Percentiles rank a stretch among this genome's conserved stretches.
These are phyloP conservation scores for Monomorium pharaonis DNA, from an alignment of 1,140 invertebrate genomes.

Conservation along the genomic window DNA sequence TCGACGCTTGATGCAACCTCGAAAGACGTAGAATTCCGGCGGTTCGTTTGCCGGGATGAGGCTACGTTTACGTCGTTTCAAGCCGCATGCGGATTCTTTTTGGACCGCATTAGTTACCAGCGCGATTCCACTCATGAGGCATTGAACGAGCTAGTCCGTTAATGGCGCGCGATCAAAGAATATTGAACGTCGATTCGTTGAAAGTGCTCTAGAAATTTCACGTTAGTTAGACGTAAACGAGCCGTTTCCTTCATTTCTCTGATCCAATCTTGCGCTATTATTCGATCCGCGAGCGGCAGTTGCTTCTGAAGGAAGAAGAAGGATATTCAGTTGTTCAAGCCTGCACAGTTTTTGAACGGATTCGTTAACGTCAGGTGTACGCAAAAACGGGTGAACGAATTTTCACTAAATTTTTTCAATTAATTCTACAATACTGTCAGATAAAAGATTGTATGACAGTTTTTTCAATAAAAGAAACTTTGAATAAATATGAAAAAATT, in stretches of 20 bases:
- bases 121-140: slow-evolving; percentile 68
- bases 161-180: slow-evolving; percentile 73
- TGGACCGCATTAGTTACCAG: slow-evolving; percentile 67
- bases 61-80: slow-evolving; percentile 19
- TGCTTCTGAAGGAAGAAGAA: slow-evolving; percentile 5
- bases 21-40: neutral
- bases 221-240: slow-evolving; percentile 74
- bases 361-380: slow-evolving; percentile 21
- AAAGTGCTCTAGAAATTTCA: slow-evolving; percentile 69
- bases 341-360: slow-evolving; percentile 39
- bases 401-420: neutral
- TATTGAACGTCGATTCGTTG: slow-evolving; percentile 69
- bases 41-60: neutral
- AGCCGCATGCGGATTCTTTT: slow-evolving; percentile 63
- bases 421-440: neutral
- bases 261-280: slow-evolving; percentile 61
- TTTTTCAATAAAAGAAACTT: neutral
- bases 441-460: neutral
- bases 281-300: slow-evolving; percentile 40
- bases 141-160: slow-evolving; percentile 58
- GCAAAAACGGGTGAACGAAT: neutral
- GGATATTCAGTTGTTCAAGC: slow-evolving; percentile 10
- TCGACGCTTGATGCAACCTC: neutral
- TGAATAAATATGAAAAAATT: neutral
- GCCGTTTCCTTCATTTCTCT: slow-evolving; percentile 58